Evolutionary conservation across 2,113 vertebrate genomes (phyloP), one percentile per base, ranked within the genome.

Genomic region (Rousettus leschenaultii): DNA sequence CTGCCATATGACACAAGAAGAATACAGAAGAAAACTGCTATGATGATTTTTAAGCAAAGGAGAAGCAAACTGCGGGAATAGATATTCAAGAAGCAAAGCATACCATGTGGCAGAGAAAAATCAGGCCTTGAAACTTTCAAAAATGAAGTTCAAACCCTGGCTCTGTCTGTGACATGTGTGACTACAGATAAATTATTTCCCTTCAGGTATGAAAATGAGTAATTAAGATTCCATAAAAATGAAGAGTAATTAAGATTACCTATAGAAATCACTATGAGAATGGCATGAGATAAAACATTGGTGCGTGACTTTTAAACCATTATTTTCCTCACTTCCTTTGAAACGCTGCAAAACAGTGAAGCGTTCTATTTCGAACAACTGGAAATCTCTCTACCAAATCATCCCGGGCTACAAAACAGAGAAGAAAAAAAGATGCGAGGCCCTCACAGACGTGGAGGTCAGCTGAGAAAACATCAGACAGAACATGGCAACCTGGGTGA

Each of bases 391-490:
- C 66, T 2, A 61, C 24, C 82, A 86, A 83, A 95, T 86, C 33
- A 71, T 68, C 48, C 14, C 1, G 9, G 63, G 71, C 85, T 89
- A 91, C 45, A 78, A 82, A 91, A 82, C 55, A 82, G 40, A 61
- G 63, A 61, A 66, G 40, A 75, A 78, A 73, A 86, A 86, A 74
- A 74, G 35, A 70, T 26, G 35, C 40, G 65, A 57, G 78, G 43
- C 30, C 53, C 13, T 53, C 24, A 13, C 33, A 21, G 61, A 80
- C 51, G 48, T 38, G 12, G 59, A 75, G 65, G 82, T 92, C 80
- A 66, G 7, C 9, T 35, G 85, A 86, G 86, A 88, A 66, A 88
- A 89, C 89, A 93, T 92, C 63, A 88, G 53, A 94, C n/a, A 40
- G 77, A 80, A 38, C 55, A 33, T 12, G 90, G 87, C 9, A 70